Evolutionary conservation across 2,113 vertebrate genomes (phyloP), one percentile per base, ranked within the genome.

Genomic region (Odontesthes bonariensis): DNA sequence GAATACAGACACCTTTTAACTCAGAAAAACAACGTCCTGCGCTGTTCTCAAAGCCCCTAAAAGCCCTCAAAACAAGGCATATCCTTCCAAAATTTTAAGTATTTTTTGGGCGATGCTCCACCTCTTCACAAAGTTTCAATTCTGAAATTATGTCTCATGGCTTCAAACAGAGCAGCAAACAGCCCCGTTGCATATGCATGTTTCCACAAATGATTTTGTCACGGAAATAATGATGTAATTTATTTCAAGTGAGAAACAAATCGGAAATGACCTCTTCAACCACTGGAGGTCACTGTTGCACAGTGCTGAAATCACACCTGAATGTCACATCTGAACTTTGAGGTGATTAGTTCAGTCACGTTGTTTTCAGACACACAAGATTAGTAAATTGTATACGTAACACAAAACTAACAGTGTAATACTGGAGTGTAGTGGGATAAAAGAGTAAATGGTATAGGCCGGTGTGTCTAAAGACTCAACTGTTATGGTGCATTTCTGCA

Each of bases 241-340:
- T 14, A 1, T 13, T 32, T 7, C 0, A 13, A 35, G 54, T 6
- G 5, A 16, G 12, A 46, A 46, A 16, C 0, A 52, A 55, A 10
- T 6, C 14, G 8, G 51, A 31, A 19, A 1, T 40, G 55, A 6
- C 0, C 1, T 22, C 10, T 60, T 1, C 3, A 42, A 12, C 70
- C 91, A 82, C 20, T 46, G 86, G 89, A 74, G 64, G 54, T 65
- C 86, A 58, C 68, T 58, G 8, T 77, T 75, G 70, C 46, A 77
- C 64, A 77, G 70, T 3, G 5, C 6, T 69, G 66, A 53, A 55
- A 77, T 47, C 11, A 16, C 11, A 6, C 11, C 20, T 13, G n/a
- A 11, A 31, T 0, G 1, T 14, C 0, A 27, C 42, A 49, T 8
- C 1, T 40, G 0, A 77, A 44, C 49, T 71, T 19, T 20, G 42